Percentiles rank a stretch among this genome's conserved stretches.
phyloP scores from a whole-genome alignment of 2,113 vertebrate genomes.

The Dipodomys merriami region DNA sequence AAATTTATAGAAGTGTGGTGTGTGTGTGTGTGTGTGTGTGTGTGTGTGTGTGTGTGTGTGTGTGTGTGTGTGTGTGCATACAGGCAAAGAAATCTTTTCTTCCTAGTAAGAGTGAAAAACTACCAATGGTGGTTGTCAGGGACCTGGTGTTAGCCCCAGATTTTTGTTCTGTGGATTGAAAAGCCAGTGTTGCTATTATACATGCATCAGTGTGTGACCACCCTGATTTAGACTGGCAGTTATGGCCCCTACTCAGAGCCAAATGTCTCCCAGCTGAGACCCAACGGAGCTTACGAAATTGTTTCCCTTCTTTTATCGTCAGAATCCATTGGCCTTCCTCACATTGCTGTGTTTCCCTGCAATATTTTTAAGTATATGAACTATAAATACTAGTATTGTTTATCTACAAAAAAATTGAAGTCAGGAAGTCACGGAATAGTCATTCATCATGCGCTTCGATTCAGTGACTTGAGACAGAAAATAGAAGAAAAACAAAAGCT shows the following conservation, averaged over 20 bases:
- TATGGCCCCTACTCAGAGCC: background rate
- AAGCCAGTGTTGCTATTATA: slow-evolving; percentile 13
- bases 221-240: background rate
- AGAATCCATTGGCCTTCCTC: slow-evolving; percentile 15
- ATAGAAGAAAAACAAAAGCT: slow-evolving; percentile 52
- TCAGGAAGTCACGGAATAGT: slow-evolving; percentile 66
- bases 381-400: slow-evolving; percentile 74
- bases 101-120: background rate
- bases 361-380: slow-evolving; percentile 72
- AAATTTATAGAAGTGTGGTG: fast-evolving
- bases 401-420: slow-evolving; percentile 75
- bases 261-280: background rate
- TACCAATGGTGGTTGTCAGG: background rate
- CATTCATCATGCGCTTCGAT: slow-evolving; percentile 77
- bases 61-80: fast-evolving
- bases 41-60: too few species aligned
- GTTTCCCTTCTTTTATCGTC: slow-evolving; percentile 4
- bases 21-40: fast-evolving
- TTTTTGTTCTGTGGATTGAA: background rate
- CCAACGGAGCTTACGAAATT: background rate
- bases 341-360: slow-evolving; percentile 20
- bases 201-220: background rate
- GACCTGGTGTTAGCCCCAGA: background rate
- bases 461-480: slow-evolving; percentile 72
- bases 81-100: background rate